Conservation (phyloP, 2,113 vertebrate genomes). For the Bufo bufo region DNA sequence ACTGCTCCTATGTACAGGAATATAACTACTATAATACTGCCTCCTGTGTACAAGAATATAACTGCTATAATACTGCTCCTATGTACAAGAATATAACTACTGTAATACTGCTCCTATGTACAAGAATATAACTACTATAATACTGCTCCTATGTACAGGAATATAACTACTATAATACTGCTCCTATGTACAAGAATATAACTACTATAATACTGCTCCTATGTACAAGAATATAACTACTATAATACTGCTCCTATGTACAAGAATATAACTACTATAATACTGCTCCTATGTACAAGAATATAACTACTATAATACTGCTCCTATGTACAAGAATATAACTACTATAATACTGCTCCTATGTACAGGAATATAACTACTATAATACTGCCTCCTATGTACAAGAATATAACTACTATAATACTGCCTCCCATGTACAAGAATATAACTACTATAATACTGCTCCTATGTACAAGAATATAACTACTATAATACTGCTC, state of each 20-base stretch:
- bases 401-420: too few species aligned
- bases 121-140: not conserved
- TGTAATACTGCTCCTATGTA: too few species aligned
- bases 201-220: not conserved
- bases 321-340: not conserved
- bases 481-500: not conserved
- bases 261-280: not conserved
- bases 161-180: not conserved
- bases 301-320: constrained; percentile 2
- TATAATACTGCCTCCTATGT: too few species aligned
- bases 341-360: too few species aligned
- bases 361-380: too few species aligned
- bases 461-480: not conserved
- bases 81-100: too few species aligned
- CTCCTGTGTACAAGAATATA: too few species aligned
- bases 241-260: not conserved
- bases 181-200: not conserved
- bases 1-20: too few species aligned
- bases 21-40: too few species aligned
- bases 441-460: constrained; percentile 2
- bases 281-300: not conserved
- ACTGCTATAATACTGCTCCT: too few species aligned
- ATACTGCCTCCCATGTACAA: not conserved
- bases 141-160: not conserved
- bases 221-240: not conserved